phyloP scores from a whole-genome alignment of 2,797 vertebrate species.

The Steatocranus sp. region DNA sequence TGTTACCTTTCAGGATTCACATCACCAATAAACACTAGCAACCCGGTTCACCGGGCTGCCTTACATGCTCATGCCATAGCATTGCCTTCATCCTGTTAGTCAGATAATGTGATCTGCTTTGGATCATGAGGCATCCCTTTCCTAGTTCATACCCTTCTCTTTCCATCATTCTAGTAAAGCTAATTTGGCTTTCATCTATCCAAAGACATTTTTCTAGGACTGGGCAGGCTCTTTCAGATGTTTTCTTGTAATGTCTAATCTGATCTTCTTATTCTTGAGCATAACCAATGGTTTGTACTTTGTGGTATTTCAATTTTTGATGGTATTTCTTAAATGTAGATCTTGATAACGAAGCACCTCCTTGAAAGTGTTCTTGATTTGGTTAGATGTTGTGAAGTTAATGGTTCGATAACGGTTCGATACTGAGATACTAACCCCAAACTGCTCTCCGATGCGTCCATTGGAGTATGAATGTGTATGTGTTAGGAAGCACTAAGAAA shows the following conservation, averaged over 20 bases:
- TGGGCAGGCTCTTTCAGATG: background rate
- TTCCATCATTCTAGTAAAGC: background rate
- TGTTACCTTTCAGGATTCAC: background rate
- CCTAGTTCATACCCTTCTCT: background rate
- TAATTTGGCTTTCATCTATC: background rate
- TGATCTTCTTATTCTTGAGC: background rate
- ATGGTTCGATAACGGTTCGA: background rate
- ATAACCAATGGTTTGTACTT: background rate
- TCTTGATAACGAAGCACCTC: background rate
- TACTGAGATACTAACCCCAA: background rate
- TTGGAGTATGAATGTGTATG: background rate
- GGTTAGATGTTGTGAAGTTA: background rate
- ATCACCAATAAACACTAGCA: background rate
- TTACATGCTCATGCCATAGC: background rate
- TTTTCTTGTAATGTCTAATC: background rate
- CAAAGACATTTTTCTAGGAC: background rate
- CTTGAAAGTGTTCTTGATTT: background rate
- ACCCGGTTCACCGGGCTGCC: background rate
- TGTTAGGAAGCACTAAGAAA: background rate
- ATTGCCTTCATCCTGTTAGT: background rate
- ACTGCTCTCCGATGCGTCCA: background rate
- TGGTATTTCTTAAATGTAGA: background rate
- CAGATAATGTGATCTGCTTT: background rate
- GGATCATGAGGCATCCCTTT: background rate
- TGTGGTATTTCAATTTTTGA: background rate